Evolutionary conservation across 2,888 invertebrate species (phyloP).

Genomic region (Napeogenes sylphis): DNA sequence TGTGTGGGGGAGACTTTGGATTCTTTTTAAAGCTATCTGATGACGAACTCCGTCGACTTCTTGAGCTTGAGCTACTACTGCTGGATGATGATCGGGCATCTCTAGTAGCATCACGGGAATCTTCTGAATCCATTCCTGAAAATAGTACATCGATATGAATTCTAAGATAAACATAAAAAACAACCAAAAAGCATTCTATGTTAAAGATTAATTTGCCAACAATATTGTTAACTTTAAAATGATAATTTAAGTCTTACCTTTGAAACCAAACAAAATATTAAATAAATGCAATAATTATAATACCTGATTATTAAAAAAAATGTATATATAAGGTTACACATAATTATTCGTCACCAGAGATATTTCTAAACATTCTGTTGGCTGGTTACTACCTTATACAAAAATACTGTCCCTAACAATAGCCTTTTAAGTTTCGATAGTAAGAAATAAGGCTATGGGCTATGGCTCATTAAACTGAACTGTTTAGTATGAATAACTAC

Average conservation of each 20-base stretch:
- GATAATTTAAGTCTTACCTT: background rate
- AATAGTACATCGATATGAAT: slow-evolving; percentile 37
- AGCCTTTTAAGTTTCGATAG: slow-evolving; percentile 11
- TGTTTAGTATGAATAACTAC: slow-evolving; percentile 53
- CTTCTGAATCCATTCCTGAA: slow-evolving; percentile 80
- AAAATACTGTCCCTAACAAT: slow-evolving; percentile 11
- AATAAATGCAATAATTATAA: slow-evolving; percentile 6
- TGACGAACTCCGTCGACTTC: slow-evolving; percentile 66
- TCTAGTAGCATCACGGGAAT: slow-evolving; percentile 74
- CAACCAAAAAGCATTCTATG: slow-evolving; percentile 15
- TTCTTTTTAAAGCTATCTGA: slow-evolving; percentile 63
- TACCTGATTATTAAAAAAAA: slow-evolving; percentile 4
- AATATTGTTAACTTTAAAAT: slow-evolving; percentile 1
- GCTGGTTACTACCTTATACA: slow-evolving; percentile 2
- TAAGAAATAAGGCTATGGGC: slow-evolving; percentile 20
- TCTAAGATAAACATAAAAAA: background rate
- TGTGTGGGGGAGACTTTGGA: slow-evolving; percentile 54
- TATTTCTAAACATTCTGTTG: background rate
- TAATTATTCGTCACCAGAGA: background rate
- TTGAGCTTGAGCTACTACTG: slow-evolving; percentile 71
- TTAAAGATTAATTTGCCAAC: slow-evolving; percentile 17
- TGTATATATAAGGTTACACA: background rate
- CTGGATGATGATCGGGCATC: slow-evolving; percentile 67
- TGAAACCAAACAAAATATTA: background rate
- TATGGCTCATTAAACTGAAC: slow-evolving; percentile 17